Evolutionary conservation across 1,140 invertebrate genomes (phyloP).

Genomic region (Nasonia longicornis): DNA sequence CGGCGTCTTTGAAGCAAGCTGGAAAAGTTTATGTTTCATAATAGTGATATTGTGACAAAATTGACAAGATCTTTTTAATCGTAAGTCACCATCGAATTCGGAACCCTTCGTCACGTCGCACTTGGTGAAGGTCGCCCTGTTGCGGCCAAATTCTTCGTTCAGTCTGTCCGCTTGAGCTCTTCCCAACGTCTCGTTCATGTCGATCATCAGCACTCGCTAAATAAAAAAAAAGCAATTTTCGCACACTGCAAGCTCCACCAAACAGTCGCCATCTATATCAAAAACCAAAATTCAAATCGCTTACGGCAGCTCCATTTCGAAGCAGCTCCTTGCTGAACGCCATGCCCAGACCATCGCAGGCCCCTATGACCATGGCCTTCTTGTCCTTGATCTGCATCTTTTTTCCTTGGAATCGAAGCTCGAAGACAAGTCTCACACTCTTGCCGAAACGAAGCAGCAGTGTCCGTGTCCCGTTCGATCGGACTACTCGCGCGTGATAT

Average conservation of each 20-base stretch:
- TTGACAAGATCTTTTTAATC: no score
- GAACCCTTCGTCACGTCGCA: conserved; percentile 67
- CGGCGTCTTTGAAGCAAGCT: conserved; percentile 61
- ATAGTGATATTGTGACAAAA: no score
- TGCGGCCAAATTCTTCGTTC: conserved; percentile 66
- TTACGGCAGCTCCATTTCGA: conserved; percentile 65
- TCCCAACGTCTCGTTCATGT: conserved; percentile 60
- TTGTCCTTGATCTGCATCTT: conserved; percentile 65
- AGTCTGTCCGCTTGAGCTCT: conserved; percentile 58
- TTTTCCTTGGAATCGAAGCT: not conserved
- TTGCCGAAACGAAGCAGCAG: no score
- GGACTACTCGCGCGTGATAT: not conserved
- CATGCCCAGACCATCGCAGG: conserved; percentile 67
- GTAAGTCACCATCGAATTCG: conserved; percentile 58
- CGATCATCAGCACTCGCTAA: conserved; percentile 61
- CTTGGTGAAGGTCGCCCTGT: conserved; percentile 65
- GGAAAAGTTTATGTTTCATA: conserved; percentile 14
- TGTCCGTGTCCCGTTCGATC: no score
- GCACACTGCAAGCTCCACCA: not conserved
- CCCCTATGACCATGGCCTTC: conserved; percentile 68
- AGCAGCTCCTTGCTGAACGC: conserved; percentile 66
- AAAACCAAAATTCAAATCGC: conserved; percentile 29
- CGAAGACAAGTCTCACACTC: no score
- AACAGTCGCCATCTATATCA: not conserved
- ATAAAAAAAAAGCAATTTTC: conserved; percentile 11